Base-by-base conservation (phyloP, 2,888 invertebrate species). In the Holacanthella duospinosa region DNA sequence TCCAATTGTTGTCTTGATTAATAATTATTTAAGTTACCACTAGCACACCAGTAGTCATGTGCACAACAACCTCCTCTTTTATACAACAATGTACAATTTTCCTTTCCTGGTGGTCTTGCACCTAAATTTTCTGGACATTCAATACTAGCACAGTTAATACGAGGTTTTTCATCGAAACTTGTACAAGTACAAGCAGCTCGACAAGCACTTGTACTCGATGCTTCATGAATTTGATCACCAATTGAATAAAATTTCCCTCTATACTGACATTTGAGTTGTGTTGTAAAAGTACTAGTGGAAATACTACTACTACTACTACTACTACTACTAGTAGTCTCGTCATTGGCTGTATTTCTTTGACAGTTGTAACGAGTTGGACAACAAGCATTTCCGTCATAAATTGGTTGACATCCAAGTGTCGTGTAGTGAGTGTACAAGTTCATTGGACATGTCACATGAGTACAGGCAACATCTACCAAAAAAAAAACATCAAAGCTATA, bases 331-430 rank as follows among this genome's bases (percentile, higher is more conserved):
- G 63, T 61, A 59, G 44, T n/a, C n/a, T n/a, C n/a, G n/a, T n/a
- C n/a, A 59, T 29, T n/a, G n/a, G 36, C 29, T 4, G 12, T 21
- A n/a, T 4, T 9, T 21, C 21, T 21, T 21, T 9, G 48, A 62
- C 73, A 74, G 55, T 74, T 69, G 59, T 66, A 74, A 55, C 71
- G 61, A n/a, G 71, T 71, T 12, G 73, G 73, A 55, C 73, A 74
- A 63, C 73, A 74, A 9, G 71, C 63, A 29, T 70, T 64, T 24
- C 64, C 68, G 54, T 71, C 73, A 55, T 68, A 73, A 64, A 72
- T 66, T 36, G 73, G 70, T 53, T 68, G 64, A 57, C 73, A 73
- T 27, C 70, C 71, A 29, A 70, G 58, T 44, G 63, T 68, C 43
- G 60, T 43, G 62, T 74, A 74, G 58, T 72, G 73, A 9, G 66